A percentile compares a stretch with the other conserved stretches of the same genome.
phyloP scores from a whole-genome alignment of 2,888 invertebrate species.

The Cyrtodaria siliqua region DNA sequence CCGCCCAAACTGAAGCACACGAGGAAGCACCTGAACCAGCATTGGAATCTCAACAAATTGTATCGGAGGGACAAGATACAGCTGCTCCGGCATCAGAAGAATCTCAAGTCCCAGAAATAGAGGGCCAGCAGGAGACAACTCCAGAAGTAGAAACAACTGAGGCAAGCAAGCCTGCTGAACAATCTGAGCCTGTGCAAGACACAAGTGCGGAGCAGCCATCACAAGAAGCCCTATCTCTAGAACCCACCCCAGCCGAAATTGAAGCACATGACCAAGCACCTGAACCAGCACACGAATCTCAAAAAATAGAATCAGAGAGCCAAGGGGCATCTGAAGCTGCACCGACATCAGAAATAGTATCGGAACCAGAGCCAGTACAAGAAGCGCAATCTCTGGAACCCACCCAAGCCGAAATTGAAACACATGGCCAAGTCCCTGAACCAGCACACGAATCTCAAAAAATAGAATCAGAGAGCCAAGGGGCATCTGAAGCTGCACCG shows the following conservation, averaged over 20 bases:
- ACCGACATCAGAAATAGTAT: not conserved
- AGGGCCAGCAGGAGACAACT: not conserved
- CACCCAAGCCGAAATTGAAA: not conserved
- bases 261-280: not conserved
- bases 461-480: too few relatives aligned
- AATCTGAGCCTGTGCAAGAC: not conserved
- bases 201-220: not conserved
- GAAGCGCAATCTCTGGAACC: not conserved
- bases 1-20: not conserved
- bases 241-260: not conserved
- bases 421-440: conserved; percentile 1
- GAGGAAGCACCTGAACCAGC: conserved; percentile 5
- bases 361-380: not conserved
- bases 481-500: too few relatives aligned
- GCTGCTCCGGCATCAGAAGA: conserved; percentile 3
- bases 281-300: not conserved
- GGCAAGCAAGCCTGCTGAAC: not conserved
- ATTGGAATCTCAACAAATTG: conserved; percentile 1
- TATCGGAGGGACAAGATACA: not conserved
- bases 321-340: not conserved
- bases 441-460: not conserved
- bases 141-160: not conserved
- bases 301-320: not conserved
- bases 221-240: not conserved
- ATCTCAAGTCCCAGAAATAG: not conserved